These are phyloP conservation scores for Dysidea cf. avara DNA, from an alignment of 37 sponge, comb jelly and placozoan genomes.

Conservation along the genomic window DNA sequence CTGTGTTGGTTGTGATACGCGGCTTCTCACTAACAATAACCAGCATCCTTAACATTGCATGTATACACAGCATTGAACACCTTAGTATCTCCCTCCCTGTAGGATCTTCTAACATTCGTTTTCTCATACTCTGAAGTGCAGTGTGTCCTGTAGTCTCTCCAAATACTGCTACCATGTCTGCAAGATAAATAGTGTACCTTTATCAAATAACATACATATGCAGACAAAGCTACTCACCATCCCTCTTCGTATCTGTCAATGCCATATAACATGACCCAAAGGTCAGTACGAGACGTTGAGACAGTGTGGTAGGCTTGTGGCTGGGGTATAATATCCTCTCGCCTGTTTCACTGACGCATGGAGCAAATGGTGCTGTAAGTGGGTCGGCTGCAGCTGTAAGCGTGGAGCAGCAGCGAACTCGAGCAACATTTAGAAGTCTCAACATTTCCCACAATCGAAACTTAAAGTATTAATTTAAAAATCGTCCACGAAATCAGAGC, in stretches of 20 bases:
- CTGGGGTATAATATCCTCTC: not conserved
- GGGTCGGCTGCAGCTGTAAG: too few species aligned
- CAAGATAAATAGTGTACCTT: not conserved
- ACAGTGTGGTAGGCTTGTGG: slow-evolving; percentile 2
- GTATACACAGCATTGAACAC: not conserved
- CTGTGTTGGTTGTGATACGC: slow-evolving; percentile 11
- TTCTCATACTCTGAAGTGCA: slow-evolving; percentile 30
- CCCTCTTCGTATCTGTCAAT: slow-evolving; percentile 4
- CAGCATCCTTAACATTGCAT: not conserved
- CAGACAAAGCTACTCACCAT: not conserved
- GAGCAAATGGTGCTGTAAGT: too few species aligned
- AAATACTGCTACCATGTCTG: slow-evolving; percentile 55
- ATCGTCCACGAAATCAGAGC: too few species aligned
- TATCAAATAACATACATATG: not conserved
- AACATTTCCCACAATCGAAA: too few species aligned
- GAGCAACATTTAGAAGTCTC: too few species aligned
- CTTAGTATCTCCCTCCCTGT: slow-evolving; percentile 38
- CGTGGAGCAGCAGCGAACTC: too few species aligned
- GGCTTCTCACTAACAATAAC: slow-evolving; percentile 35
- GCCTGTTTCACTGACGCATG: too few species aligned
- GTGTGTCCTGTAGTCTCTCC: slow-evolving; percentile 53
- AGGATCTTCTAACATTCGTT: slow-evolving; percentile 21
- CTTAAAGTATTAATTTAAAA: too few species aligned
- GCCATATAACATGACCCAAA: slow-evolving; percentile 4
- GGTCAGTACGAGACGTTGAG: slow-evolving; percentile 1